Conservation (phyloP, 2,797 vertebrate species). For the Trichosurus vulpecula region DNA sequence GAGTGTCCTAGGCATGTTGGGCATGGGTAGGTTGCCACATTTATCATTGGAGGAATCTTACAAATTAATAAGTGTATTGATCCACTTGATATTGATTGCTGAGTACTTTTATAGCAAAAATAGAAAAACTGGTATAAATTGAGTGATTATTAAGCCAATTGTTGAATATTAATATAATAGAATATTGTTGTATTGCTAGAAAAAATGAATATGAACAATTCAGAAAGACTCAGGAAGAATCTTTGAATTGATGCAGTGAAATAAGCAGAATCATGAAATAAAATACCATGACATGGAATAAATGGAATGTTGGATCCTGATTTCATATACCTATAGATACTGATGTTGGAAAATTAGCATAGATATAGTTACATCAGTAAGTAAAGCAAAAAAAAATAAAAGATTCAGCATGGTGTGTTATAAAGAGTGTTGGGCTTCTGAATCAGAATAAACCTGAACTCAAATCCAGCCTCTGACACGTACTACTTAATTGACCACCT, state of each 20-base stretch:
- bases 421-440: background rate
- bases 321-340: background rate
- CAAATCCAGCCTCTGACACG: background rate
- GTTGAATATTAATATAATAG: background rate
- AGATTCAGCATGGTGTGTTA: background rate
- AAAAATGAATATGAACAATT: background rate
- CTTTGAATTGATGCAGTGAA: background rate
- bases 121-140: background rate
- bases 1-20: background rate
- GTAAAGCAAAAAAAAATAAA: background rate
- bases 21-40: background rate
- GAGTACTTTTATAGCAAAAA: background rate
- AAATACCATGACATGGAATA: background rate
- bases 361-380: background rate
- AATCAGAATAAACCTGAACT: background rate
- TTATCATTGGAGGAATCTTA: background rate
- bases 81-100: background rate
- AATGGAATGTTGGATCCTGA: background rate
- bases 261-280: background rate
- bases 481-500: background rate
- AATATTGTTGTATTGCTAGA: background rate
- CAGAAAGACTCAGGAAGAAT: background rate
- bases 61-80: background rate
- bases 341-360: background rate
- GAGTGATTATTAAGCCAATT: background rate